Evolutionary conservation across 2,888 invertebrate species (phyloP).

Genomic region (Drepana falcataria): DNA sequence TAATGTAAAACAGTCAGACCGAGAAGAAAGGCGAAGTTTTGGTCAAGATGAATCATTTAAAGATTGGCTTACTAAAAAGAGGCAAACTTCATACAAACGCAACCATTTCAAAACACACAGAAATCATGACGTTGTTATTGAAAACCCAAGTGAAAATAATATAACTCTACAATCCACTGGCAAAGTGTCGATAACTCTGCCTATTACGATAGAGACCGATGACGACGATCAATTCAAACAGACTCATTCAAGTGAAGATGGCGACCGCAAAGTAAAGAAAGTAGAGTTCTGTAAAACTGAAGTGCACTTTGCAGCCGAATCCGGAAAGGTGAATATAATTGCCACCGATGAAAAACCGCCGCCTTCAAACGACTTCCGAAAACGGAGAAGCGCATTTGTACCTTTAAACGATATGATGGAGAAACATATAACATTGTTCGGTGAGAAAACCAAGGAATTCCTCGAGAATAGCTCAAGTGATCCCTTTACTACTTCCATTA

Average conservation of each 20-base stretch:
- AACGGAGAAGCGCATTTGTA: conserved; percentile 79
- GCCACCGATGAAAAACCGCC: conserved; percentile 93
- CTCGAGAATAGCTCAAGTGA: conserved; percentile 26
- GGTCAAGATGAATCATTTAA: conserved; percentile 56
- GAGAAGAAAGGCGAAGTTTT: conserved; percentile 32
- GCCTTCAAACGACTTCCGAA: conserved; percentile 87
- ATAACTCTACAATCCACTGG: conserved; percentile 59
- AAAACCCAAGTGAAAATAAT: conserved; percentile 45
- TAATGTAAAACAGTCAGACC: conserved; percentile 26
- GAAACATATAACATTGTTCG: conserved; percentile 82
- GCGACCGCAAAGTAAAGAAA: conserved; percentile 80
- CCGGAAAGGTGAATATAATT: conserved; percentile 91
- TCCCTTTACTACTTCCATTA: conserved; percentile 25
- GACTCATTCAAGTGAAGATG: conserved; percentile 45
- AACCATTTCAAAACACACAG: conserved; percentile 41
- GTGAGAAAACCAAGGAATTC: conserved; percentile 56
- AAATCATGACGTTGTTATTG: conserved; percentile 41
- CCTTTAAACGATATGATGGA: conserved; percentile 62
- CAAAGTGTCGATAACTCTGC: conserved; percentile 64
- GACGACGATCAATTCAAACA: conserved; percentile 36
- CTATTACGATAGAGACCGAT: conserved; percentile 49
- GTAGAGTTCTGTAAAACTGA: conserved; percentile 94
- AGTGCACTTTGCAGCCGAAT: conserved; percentile 91
- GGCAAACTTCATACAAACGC: conserved; percentile 41
- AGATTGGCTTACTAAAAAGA: conserved; percentile 66